phyloP scores from a whole-genome alignment of 2,797 vertebrate genomes.

The Sparidentex hasta region DNA sequence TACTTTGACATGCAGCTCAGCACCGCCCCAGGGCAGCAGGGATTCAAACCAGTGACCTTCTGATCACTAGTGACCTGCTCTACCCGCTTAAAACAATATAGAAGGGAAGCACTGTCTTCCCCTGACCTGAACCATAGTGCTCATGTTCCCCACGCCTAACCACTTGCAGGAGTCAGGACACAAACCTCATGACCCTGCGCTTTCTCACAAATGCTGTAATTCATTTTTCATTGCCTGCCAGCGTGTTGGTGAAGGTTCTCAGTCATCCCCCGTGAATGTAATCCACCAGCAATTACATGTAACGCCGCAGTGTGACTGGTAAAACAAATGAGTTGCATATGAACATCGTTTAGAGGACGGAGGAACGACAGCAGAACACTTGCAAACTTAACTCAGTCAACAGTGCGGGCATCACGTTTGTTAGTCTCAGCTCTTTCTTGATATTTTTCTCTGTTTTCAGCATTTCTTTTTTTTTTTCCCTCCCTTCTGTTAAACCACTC shows the following conservation, averaged over 20 bases:
- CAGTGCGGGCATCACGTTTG: no score
- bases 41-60: no score
- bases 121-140: background rate
- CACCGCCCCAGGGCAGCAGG: no score
- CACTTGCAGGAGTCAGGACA: background rate
- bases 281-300: background rate
- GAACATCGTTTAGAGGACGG: background rate
- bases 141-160: background rate
- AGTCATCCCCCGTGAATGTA: background rate
- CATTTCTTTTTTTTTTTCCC: slow-evolving; percentile 2
- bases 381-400: no score
- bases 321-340: background rate
- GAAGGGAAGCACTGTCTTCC: background rate
- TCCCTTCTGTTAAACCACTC: slow-evolving; percentile 6
- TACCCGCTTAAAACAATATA: no score
- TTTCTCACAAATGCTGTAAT: background rate
- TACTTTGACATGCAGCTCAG: no score
- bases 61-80: no score
- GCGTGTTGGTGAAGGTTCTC: background rate
- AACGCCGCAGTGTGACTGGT: background rate
- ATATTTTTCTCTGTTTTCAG: background rate
- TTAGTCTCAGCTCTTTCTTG: background rate
- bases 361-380: background rate
- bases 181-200: background rate
- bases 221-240: background rate